These are phyloP conservation scores for Sycophila texana DNA, from an alignment of 2,888 invertebrate species.

Conservation along the genomic window DNA sequence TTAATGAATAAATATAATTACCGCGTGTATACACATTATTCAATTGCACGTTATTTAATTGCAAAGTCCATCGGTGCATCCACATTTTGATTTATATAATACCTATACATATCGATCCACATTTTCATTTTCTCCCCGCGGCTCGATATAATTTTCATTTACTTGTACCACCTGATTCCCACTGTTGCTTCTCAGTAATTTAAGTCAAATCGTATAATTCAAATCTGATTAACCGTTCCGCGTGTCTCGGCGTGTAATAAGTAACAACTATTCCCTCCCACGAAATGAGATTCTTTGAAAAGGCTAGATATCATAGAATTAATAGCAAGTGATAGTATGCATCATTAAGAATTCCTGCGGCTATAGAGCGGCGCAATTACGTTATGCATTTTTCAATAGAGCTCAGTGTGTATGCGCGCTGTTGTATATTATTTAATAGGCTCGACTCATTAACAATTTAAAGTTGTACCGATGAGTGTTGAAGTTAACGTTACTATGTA, in stretches of 20 bases:
- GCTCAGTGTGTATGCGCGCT: too few species aligned
- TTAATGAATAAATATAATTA: too few species aligned
- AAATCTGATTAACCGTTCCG: conserved; percentile 18
- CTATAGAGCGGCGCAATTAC: conserved; percentile 8
- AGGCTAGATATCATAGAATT: conserved; percentile 8
- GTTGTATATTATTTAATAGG: conserved; percentile 13
- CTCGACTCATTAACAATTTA: too few species aligned
- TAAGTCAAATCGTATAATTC: conserved; percentile 8
- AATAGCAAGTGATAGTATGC: not conserved
- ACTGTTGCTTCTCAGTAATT: not conserved
- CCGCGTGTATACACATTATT: too few species aligned
- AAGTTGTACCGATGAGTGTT: too few species aligned
- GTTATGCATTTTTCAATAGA: conserved; percentile 5
- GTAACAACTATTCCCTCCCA: conserved; percentile 2
- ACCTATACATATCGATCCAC: too few species aligned
- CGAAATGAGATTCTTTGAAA: conserved; percentile 17
- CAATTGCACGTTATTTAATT: too few species aligned
- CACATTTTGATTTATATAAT: too few species aligned
- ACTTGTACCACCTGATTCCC: conserved; percentile 3
- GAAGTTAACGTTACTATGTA: too few species aligned
- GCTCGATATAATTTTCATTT: too few species aligned
- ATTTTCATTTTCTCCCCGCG: too few species aligned
- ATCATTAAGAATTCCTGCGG: conserved; percentile 29
- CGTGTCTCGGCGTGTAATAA: not conserved
- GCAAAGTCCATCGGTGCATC: too few species aligned